Base-by-base conservation (phyloP, 2,113 vertebrate genomes). In the Aphyosemion australe region DNA sequence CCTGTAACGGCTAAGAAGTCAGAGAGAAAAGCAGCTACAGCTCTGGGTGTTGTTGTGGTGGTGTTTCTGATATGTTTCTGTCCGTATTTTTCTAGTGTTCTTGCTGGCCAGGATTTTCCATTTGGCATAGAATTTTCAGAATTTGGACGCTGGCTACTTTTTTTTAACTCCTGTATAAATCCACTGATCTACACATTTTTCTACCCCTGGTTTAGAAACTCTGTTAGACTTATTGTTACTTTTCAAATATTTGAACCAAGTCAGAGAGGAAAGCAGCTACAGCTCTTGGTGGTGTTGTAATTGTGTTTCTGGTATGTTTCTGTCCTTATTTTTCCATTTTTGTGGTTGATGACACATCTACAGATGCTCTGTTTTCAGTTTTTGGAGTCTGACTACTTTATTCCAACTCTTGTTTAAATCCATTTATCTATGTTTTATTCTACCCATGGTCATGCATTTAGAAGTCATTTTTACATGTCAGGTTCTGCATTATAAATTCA, bases 381-480 rank as follows among this genome's bases (percentile, higher is more conserved):
- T 16, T 61, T 51, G 11, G 47, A 0, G 0, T 69, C 0, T 72
- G 32, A n/a, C n/a, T 84, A 8, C 37, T 72, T 2, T 74, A 74
- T 13, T 18, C 49, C 1, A 84, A 84, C 54, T 84, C 78, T 0
- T 72, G 74, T 52, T 1, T 78, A 1, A 82, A 82, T 15, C 74
- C 79, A 0, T 0, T n/a, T n/a, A 43, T 78, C 41, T 82, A 79
- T 45, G 61, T 72, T 4, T 66, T 77, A 10, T 76, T 63, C 13
- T 82, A 78, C 6, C 59, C 80, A 1, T 82, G 76, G 76, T 83
- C 13, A 79, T n/a, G n/a, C n/a, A n/a, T n/a, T n/a, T n/a, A n/a
- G n/a, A n/a, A n/a, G n/a, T n/a, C n/a, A n/a, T n/a, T n/a, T n/a
- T n/a, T n/a, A n/a, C n/a, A n/a, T n/a, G n/a, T n/a, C n/a, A n/a